These are phyloP conservation scores for Dendronephthya gigantea DNA, from an alignment of 64 coral and sea anemone genomes.

Conservation along the genomic window DNA sequence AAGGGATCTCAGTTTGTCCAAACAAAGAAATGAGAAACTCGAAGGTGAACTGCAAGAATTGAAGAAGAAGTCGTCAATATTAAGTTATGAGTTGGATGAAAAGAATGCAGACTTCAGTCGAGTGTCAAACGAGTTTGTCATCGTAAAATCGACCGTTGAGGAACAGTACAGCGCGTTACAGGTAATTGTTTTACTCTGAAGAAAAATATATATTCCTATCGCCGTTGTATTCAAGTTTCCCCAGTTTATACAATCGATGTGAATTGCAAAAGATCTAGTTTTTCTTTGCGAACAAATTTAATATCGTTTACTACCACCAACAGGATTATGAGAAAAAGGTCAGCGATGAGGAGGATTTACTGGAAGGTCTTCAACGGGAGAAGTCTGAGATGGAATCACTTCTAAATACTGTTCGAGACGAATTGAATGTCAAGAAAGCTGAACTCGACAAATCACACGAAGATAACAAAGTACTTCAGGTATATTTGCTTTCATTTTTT, in stretches of 20 bases:
- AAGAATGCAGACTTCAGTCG: background rate
- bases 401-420: background rate
- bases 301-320: too few relatives aligned
- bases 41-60: background rate
- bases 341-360: background rate
- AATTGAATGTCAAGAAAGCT: background rate
- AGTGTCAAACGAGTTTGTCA: background rate
- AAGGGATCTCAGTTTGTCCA: background rate
- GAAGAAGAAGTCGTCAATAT: background rate
- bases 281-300: too few relatives aligned
- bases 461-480: background rate
- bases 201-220: too few relatives aligned
- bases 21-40: background rate
- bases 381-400: background rate
- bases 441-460: background rate
- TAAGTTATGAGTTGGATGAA: background rate
- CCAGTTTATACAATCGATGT: too few relatives aligned
- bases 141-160: background rate
- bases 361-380: background rate
- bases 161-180: background rate
- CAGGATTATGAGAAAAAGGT: background rate
- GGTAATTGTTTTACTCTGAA: too few relatives aligned
- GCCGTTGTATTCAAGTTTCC: too few relatives aligned
- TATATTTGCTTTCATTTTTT: too few relatives aligned
- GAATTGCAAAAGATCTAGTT: too few relatives aligned